A percentile compares a stretch with the other conserved stretches of the same genome.
phyloP scores from a whole-genome alignment of 2,113 vertebrate genomes.

The Hemiprocne comata region DNA sequence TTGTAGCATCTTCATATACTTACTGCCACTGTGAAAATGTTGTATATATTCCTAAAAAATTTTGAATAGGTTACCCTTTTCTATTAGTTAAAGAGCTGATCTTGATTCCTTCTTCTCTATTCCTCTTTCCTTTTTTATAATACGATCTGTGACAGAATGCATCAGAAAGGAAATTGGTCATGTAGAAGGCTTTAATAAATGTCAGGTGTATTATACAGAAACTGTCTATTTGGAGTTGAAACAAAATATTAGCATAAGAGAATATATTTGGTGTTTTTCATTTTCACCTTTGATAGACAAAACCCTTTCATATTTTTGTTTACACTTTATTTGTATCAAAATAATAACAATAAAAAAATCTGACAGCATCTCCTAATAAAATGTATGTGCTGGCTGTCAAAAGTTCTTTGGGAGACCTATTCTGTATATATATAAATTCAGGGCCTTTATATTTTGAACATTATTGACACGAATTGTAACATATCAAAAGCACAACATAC shows the following conservation, averaged over 20 bases:
- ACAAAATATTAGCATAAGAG: neutral
- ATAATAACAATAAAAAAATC: neutral
- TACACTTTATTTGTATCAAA: neutral
- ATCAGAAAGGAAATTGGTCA: neutral
- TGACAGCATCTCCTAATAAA: neutral
- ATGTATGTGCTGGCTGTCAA: neutral
- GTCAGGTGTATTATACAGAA: neutral
- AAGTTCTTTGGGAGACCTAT: neutral
- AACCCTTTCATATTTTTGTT: neutral
- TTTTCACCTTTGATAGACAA: constrained; percentile 6
- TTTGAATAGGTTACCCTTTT: neutral
- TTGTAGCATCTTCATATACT: neutral
- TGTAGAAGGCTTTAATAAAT: neutral
- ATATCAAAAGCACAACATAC: neutral
- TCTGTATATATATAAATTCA: neutral
- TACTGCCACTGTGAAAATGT: neutral
- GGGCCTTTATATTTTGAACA: neutral
- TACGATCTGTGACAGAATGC: neutral
- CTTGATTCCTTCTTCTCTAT: neutral
- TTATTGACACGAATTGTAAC: neutral
- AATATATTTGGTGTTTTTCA: neutral
- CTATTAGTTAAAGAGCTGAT: neutral
- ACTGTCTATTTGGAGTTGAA: neutral
- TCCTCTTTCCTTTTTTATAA: neutral
- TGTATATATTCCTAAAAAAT: neutral